A percentile compares a stretch with the other conserved stretches of the same genome.
phyloP scores from a whole-genome alignment of 2,797 vertebrate genomes.

The Capromys pilorides region DNA sequence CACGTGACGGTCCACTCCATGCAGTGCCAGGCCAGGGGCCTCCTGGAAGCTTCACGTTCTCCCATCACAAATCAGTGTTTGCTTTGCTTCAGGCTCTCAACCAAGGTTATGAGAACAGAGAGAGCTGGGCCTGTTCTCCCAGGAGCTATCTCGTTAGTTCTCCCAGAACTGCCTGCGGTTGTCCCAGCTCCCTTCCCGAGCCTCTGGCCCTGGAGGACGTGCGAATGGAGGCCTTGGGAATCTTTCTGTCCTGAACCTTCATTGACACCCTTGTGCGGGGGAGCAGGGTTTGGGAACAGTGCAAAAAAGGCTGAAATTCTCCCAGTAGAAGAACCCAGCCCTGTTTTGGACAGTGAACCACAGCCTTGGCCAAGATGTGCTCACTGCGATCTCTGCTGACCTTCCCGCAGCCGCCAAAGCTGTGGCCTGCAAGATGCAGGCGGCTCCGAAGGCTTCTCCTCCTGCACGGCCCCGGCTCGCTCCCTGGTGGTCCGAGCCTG shows the following conservation, averaged over 20 bases:
- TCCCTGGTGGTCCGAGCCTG: conserved; percentile 41
- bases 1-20: too few species aligned
- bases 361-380: conserved; percentile 66
- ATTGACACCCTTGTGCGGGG: conserved; percentile 66
- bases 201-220: conserved; percentile 12
- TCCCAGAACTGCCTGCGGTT: neutral
- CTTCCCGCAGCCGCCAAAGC: conserved; percentile 58
- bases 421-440: conserved; percentile 51
- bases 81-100: conserved; percentile 47
- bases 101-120: conserved; percentile 10
- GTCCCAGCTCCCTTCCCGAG: conserved; percentile 12
- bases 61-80: conserved; percentile 2
- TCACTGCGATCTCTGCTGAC: conserved; percentile 70
- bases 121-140: conserved; percentile 16
- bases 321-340: conserved; percentile 67
- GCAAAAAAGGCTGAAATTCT: conserved; percentile 66
- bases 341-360: conserved; percentile 68
- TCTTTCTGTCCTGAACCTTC: conserved; percentile 57
- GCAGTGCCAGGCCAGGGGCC: neutral
- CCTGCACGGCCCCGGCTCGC: neutral
- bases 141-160: neutral
- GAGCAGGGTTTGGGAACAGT: conserved; percentile 57
- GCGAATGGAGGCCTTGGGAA: conserved; percentile 48
- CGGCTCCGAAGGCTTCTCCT: conserved; percentile 67
- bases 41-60: conserved; percentile 7